Evolutionary conservation across 1,140 invertebrate species (phyloP), one percentile per base, ranked within the genome.

Genomic region (Drosophila pseudoobscura): DNA sequence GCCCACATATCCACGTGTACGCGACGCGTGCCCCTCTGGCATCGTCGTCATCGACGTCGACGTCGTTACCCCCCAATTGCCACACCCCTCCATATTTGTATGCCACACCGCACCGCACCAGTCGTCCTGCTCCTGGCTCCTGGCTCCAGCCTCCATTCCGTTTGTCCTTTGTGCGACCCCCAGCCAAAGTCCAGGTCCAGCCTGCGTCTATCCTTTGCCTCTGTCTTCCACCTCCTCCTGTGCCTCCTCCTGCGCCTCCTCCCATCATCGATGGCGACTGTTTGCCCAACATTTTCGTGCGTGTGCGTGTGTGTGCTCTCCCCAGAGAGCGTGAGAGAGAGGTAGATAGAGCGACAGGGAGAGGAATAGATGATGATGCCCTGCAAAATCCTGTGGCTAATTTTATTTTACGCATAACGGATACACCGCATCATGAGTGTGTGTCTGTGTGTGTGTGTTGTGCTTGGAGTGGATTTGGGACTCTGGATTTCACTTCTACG

Each of bases 131-230:
- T 45, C 11, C 17, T 41, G 31, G 22, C 13, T 29, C 49, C 20
- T n/a, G 39, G n/a, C 31, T 49, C 29, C n/a, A 8, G 8, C 35
- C 66, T 24, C 35, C 69, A 53, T 52, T 58, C 35, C 70, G 79
- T 87, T 80, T 84, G 80, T 87, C 77, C 80, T 84, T 87, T 84
- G 63, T 63, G 73, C 80, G 80, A 84, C 80, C 80, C 80, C 73
- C 80, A 85, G 62, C 31, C 57, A 39, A 64, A 43, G 54, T 62
- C 47, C 72, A 68, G 54, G 35, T 52, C 45, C 62, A 44, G 26
- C 17, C 26, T 24, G 39, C 22, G 20, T 15, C 17, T 24, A 22
- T 8, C 41, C 11, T 35, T 35, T 9, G 29, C 52, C 5, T 13
- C 31, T 22, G 15, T 17, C 17, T 20, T 44, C 26, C 20, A 1